These are phyloP conservation scores for Sebastolobus alascanus DNA, from an alignment of 2,797 vertebrate species.

Conservation along the genomic window DNA sequence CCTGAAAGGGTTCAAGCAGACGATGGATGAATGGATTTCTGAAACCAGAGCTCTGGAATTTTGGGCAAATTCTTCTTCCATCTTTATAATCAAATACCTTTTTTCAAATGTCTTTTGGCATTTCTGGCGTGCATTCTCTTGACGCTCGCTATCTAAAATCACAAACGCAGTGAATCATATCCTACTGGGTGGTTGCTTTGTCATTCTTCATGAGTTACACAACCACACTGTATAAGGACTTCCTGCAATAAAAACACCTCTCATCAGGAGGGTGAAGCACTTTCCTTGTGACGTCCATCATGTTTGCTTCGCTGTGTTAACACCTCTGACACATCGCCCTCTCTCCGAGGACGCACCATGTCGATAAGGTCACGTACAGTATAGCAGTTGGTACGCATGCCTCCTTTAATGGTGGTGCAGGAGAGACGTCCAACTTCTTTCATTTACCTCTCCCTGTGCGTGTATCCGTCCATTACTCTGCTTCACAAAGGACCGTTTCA, in stretches of 20 bases:
- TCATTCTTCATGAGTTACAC: background rate
- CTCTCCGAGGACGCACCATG: constrained; percentile 8
- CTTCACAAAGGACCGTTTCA: constrained; percentile 37
- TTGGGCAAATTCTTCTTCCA: background rate
- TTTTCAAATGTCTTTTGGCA: background rate
- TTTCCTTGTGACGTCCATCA: constrained; percentile 9
- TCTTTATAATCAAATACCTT: background rate
- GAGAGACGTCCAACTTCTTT: constrained; percentile 46
- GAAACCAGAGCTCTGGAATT: background rate
- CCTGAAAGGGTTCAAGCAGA: background rate
- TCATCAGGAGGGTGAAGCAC: constrained; percentile 18
- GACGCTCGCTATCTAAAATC: background rate
- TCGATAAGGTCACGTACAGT: constrained; percentile 19
- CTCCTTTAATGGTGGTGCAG: constrained; percentile 38
- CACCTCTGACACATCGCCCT: constrained; percentile 3
- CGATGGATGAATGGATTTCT: background rate
- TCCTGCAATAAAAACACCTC: constrained; percentile 38
- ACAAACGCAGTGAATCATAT: constrained; percentile 4
- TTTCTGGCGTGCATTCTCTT: background rate
- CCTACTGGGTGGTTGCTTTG: background rate
- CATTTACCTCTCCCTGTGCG: constrained; percentile 34
- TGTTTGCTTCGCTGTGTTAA: constrained; percentile 17
- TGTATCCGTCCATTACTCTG: constrained; percentile 29
- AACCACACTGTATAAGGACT: constrained; percentile 22
- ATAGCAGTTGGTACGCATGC: background rate